These are phyloP conservation scores for Dioctria linearis DNA, from an alignment of 2,888 invertebrate genomes.

Conservation along the genomic window DNA sequence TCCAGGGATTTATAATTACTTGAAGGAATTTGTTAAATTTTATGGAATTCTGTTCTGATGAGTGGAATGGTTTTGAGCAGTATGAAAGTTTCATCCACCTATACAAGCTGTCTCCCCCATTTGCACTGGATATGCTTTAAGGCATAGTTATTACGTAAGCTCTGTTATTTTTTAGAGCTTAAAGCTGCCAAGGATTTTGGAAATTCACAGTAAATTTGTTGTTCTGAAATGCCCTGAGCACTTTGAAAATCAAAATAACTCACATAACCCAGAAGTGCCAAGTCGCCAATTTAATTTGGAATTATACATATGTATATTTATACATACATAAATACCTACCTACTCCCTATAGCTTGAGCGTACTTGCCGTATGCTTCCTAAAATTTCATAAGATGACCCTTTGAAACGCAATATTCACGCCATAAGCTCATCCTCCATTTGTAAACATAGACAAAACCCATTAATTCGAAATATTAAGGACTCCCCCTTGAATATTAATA, in stretches of 20 bases:
- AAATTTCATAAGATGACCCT: conserved; percentile 8
- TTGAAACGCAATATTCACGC: conserved; percentile 5
- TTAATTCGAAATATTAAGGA: conserved; percentile 44
- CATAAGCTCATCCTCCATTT: conserved; percentile 18
- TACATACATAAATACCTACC: background rate
- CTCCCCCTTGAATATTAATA: conserved; percentile 28
- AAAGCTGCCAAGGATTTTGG: no score
- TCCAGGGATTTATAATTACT: conserved; percentile 27
- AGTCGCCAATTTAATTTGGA: background rate
- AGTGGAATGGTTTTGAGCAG: background rate
- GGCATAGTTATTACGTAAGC: conserved; percentile 24
- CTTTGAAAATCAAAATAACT: background rate
- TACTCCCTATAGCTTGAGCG: background rate
- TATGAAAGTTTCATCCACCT: background rate
- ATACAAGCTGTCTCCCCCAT: background rate
- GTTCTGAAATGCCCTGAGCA: no score
- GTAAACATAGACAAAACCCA: conserved; percentile 37
- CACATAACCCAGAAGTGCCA: background rate
- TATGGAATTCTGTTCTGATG: conserved; percentile 10
- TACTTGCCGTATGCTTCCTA: conserved; percentile 30
- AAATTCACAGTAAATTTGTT: no score
- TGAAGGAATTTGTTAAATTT: conserved; percentile 27
- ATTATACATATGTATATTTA: conserved; percentile 22
- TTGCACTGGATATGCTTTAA: background rate
- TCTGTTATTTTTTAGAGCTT: no score